Base-by-base conservation (phyloP, 2,888 invertebrate genomes). In the Leptopterna dolabrata region DNA sequence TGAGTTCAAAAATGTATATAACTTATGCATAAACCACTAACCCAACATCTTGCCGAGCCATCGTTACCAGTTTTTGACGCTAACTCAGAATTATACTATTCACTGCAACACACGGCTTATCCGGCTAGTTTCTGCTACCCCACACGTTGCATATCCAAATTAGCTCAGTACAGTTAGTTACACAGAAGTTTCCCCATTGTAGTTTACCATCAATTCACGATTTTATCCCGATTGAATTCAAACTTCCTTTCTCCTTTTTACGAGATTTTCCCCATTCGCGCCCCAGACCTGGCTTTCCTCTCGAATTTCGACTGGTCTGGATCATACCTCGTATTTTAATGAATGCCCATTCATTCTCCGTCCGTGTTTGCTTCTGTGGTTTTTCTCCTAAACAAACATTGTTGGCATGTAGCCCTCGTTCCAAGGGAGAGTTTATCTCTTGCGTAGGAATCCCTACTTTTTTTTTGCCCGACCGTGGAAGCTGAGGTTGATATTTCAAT, bases 301-400 rank as follows among this genome's bases (percentile, higher is more conserved):
- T 45, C 78, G 19, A 45, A 78, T 45, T 16, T 78, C 78, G 19
- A 43, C 70, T 24, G n/a, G 19, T 16, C 16, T 85, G 85, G 85
- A 76, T 76, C 73, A 76, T 85, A 73, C 85, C 71, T 85, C 45
- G 73, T 47, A 71, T 85, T 85, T 36, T 85, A 73, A 85, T 85
- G 85, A 85, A 85, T 85, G 47, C 85, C 85, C 85, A 85, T 85
- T 85, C 85, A 85, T 85, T 73, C 85, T 73, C 83, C 41, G 11
- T 73, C 43, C 24, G 11, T 85, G 71, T 85, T 71, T 73, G 45
- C 73, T 76, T 73, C 71, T 47, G 85, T 73, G 85, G 85, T 76
- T 85, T 85, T 85, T 36, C 73, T 55, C 76, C 73, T 85, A 85
- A 85, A 85, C 85, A 85, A 85, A 85, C 73, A 85, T 85, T 73